Evolutionary conservation across 2,888 invertebrate species (phyloP).

Genomic region (Lathronympha strigana): DNA sequence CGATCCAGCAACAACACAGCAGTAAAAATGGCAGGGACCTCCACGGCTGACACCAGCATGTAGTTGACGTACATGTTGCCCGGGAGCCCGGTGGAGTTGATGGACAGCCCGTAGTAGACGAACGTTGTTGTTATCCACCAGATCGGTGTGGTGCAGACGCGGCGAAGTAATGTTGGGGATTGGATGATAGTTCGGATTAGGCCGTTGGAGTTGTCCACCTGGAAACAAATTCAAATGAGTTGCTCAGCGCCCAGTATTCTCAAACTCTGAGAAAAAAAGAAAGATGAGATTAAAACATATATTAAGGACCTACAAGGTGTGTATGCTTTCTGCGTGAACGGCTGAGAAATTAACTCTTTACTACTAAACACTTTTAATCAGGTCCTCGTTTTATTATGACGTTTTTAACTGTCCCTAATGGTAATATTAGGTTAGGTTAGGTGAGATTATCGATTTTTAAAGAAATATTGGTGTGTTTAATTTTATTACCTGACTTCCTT

Average conservation of each 20-base stretch:
- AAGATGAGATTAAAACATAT: no score
- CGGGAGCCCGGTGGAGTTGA: constrained; percentile 89
- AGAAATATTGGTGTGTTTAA: no score
- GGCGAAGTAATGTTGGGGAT: constrained; percentile 78
- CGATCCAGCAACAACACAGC: constrained; percentile 86
- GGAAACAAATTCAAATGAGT: not conserved
- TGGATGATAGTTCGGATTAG: constrained; percentile 64
- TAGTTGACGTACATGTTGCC: constrained; percentile 90
- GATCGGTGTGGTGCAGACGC: constrained; percentile 87
- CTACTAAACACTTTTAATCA: no score
- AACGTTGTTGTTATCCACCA: constrained; percentile 92
- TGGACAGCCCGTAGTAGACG: constrained; percentile 91
- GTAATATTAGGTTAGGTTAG: no score
- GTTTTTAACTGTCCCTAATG: no score
- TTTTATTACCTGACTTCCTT: constrained; percentile 19
- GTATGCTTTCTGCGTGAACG: no score
- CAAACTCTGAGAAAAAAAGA: no score
- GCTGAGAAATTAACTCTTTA: no score
- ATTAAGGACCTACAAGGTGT: no score
- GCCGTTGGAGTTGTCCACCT: constrained; percentile 1
- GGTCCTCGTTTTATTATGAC: no score
- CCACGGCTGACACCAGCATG: constrained; percentile 86
- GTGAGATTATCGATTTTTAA: no score
- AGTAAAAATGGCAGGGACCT: constrained; percentile 88
- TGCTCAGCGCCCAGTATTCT: no score